Percentiles rank a stretch among this genome's conserved stretches.
These are phyloP conservation scores for Papilio elwesi DNA, from an alignment of 2,888 invertebrate genomes.

Conservation along the genomic window DNA sequence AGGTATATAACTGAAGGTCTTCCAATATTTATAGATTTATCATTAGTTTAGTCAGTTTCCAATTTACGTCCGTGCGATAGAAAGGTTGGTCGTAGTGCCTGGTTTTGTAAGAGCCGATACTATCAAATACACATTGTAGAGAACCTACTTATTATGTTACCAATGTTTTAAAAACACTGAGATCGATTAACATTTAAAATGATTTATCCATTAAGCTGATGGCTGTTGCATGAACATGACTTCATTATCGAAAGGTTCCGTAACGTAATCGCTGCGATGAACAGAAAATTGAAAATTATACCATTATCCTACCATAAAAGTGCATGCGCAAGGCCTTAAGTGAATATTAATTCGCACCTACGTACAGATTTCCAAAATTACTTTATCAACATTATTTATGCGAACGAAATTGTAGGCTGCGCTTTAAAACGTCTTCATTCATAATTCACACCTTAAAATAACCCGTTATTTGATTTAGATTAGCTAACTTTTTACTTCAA, in stretches of 20 bases:
- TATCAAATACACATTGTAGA: background rate
- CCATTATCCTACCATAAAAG: constrained; percentile 30
- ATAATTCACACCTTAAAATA: constrained; percentile 34
- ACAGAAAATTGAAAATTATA: constrained; percentile 43
- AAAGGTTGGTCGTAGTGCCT: too few species aligned
- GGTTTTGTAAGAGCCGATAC: too few species aligned
- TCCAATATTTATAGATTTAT: too few species aligned
- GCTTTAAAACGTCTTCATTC: constrained; percentile 38
- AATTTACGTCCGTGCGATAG: too few species aligned
- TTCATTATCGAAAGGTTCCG: constrained; percentile 65
- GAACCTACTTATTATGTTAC: background rate
- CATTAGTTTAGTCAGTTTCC: too few species aligned
- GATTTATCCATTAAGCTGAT: constrained; percentile 77
- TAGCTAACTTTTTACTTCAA: constrained; percentile 37
- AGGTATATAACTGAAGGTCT: too few species aligned
- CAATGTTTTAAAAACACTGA: constrained; percentile 49
- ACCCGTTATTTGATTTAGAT: constrained; percentile 39
- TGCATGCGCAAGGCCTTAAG: constrained; percentile 20
- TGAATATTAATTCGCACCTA: constrained; percentile 38
- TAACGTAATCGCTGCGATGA: constrained; percentile 46
- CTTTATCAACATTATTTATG: constrained; percentile 39
- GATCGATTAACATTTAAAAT: constrained; percentile 78
- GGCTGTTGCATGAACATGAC: constrained; percentile 65
- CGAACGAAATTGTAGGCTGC: constrained; percentile 34
- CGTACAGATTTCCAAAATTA: constrained; percentile 37